A percentile compares a stretch with the other conserved stretches of the same genome.
phyloP scores from a whole-genome alignment of 2,888 invertebrate species.

The Synanthedon tipuliformis region DNA sequence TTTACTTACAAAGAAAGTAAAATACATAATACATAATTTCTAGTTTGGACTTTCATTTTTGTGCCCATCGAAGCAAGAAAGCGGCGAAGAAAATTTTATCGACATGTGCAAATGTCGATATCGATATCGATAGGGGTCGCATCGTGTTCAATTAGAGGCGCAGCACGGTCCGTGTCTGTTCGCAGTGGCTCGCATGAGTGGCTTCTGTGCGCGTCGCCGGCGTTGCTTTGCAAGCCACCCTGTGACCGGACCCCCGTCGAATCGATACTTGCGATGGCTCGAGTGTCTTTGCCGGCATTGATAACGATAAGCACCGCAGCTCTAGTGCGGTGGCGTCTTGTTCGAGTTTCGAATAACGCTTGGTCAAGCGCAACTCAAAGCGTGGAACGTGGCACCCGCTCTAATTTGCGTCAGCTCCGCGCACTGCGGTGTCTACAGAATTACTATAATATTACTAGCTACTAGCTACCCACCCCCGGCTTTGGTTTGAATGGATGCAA shows the following conservation, averaged over 20 bases:
- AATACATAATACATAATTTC: too few species aligned
- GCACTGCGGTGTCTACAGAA: constrained; percentile 17
- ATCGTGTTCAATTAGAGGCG: constrained; percentile 56
- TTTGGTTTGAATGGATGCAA: too few species aligned
- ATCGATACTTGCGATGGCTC: constrained; percentile 48
- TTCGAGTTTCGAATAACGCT: constrained; percentile 62
- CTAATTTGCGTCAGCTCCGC: constrained; percentile 44
- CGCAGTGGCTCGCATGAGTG: constrained; percentile 53
- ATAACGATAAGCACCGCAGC: constrained; percentile 31
- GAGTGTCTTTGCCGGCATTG: constrained; percentile 31
- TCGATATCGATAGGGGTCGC: constrained; percentile 28
- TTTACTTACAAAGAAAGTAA: too few species aligned
- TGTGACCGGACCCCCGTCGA: constrained; percentile 14
- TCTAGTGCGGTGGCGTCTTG: constrained; percentile 47
- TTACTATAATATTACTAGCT: constrained; percentile 9
- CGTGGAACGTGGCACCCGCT: constrained; percentile 40
- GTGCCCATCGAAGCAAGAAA: too few species aligned
- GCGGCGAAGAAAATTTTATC: too few species aligned
- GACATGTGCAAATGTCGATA: constrained; percentile 2
- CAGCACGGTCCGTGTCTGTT: constrained; percentile 53
- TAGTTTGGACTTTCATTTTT: too few species aligned
- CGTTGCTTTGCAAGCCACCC: constrained; percentile 20
- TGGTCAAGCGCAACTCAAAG: constrained; percentile 65
- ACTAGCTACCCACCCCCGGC: constrained; percentile 1
- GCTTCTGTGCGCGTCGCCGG: constrained; percentile 50